Evolutionary conservation across 2,888 invertebrate genomes (phyloP).

Genomic region (Harpagoxenus sublaevis): DNA sequence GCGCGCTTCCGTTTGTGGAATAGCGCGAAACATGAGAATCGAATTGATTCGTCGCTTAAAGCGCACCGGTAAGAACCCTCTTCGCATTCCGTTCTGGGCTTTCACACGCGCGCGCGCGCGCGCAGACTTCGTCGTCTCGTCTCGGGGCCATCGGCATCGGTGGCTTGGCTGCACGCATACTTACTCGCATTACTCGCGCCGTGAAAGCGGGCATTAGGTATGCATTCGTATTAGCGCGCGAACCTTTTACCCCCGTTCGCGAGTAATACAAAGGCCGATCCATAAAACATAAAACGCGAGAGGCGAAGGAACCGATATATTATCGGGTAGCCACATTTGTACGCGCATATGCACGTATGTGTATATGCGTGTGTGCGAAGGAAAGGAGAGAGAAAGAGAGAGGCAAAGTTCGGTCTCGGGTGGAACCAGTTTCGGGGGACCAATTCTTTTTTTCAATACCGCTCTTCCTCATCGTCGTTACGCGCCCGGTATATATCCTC

Average conservation of each 20-base stretch:
- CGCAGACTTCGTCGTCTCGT: not conserved
- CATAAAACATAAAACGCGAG: constrained; percentile 79
- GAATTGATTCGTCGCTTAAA: constrained; percentile 71
- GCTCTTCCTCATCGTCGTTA: constrained; percentile 66
- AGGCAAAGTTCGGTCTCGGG: constrained; percentile 20
- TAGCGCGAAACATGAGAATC: constrained; percentile 62
- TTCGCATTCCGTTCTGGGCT: constrained; percentile 63
- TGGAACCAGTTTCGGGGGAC: constrained; percentile 69
- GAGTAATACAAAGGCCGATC: constrained; percentile 70
- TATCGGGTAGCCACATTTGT: constrained; percentile 72
- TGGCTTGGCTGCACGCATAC: constrained; percentile 23
- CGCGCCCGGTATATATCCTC: constrained; percentile 54
- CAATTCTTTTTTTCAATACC: constrained; percentile 72
- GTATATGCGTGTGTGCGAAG: constrained; percentile 59
- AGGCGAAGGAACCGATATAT: constrained; percentile 80
- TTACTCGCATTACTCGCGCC: not conserved
- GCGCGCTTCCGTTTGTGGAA: constrained; percentile 59
- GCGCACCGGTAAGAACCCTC: constrained; percentile 49
- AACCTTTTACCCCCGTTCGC: constrained; percentile 51
- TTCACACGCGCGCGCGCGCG: constrained; percentile 63
- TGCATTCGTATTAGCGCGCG: constrained; percentile 61
- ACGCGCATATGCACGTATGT: constrained; percentile 28
- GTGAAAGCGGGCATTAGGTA: constrained; percentile 62
- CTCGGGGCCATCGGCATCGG: constrained; percentile 42
- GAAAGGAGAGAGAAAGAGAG: not conserved